phyloP scores from a whole-genome alignment of 1,140 invertebrate species.

The Oryzaephilus surinamensis region DNA sequence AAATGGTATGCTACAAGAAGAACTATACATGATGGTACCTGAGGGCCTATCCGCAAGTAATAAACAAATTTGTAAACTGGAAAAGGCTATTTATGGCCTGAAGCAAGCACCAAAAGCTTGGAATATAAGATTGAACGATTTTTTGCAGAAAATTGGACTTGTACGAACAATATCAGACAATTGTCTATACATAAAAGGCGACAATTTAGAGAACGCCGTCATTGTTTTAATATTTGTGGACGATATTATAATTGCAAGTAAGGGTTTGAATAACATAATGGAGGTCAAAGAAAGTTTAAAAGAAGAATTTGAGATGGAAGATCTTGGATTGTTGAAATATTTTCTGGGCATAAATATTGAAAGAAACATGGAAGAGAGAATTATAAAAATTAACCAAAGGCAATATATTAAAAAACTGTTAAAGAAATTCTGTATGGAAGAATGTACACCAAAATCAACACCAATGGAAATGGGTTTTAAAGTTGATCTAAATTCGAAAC shows the following conservation, averaged over 20 bases:
- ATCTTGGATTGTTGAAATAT: too few species aligned
- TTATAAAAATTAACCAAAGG: too few species aligned
- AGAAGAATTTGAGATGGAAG: too few species aligned
- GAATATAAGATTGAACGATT: constrained; percentile 27
- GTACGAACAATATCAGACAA: constrained; percentile 12
- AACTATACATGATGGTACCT: constrained; percentile 28
- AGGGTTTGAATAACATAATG: too few species aligned
- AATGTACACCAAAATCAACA: too few species aligned
- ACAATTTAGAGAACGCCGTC: constrained; percentile 1
- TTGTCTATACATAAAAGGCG: constrained; percentile 11
- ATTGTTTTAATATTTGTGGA: constrained; percentile 4
- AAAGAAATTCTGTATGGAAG: too few species aligned
- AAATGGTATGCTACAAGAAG: constrained; percentile 22
- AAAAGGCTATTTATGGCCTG: constrained; percentile 27
- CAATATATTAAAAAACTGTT: too few species aligned
- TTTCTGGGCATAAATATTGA: too few species aligned
- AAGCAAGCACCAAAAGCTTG: constrained; percentile 27
- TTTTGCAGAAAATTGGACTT: constrained; percentile 7
- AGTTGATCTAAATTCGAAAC: too few species aligned
- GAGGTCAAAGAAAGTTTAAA: too few species aligned
- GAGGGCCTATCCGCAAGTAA: constrained; percentile 17
- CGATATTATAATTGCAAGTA: constrained; percentile 1
- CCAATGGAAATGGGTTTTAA: too few species aligned
- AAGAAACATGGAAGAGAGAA: too few species aligned
- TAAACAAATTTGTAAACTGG: constrained; percentile 21